These are phyloP conservation scores for Sinonovacula constricta DNA, from an alignment of 1,140 invertebrate species.

Conservation along the genomic window DNA sequence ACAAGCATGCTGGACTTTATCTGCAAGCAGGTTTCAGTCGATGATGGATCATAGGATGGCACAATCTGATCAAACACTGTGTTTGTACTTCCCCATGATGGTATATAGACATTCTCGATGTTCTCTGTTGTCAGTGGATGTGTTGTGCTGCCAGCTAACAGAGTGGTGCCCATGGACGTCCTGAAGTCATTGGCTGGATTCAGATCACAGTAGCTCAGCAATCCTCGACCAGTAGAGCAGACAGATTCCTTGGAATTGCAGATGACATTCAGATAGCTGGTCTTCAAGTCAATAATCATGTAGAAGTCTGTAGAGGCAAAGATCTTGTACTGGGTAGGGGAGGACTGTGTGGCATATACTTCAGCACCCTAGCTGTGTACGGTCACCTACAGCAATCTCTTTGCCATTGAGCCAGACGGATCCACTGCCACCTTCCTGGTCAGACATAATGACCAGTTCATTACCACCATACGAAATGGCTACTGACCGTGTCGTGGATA, in stretches of 20 bases:
- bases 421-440: constrained; percentile 2
- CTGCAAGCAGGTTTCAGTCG: constrained; percentile 29
- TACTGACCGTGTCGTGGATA: constrained; percentile 26
- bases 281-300: constrained; percentile 36
- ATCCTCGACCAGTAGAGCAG: constrained; percentile 13
- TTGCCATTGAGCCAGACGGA: constrained; percentile 20
- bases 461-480: constrained; percentile 20
- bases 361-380: constrained; percentile 10
- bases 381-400: constrained; percentile 14
- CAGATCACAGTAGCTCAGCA: constrained; percentile 29
- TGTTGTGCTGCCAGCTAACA: constrained; percentile 12
- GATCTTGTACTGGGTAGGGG: constrained; percentile 21
- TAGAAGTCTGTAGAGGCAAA: constrained; percentile 35
- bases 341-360: constrained; percentile 7
- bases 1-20: constrained; percentile 32
- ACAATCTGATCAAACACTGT: constrained; percentile 24
- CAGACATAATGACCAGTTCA: constrained; percentile 23
- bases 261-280: constrained; percentile 21
- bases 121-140: constrained; percentile 23
- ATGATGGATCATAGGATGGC: background rate
- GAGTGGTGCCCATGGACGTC: constrained; percentile 13
- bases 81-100: constrained; percentile 31
- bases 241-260: constrained; percentile 20
- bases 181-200: constrained; percentile 37
- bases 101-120: constrained; percentile 25